phyloP scores from a whole-genome alignment of 1,140 invertebrate species.

The Metaphire vulgaris region DNA sequence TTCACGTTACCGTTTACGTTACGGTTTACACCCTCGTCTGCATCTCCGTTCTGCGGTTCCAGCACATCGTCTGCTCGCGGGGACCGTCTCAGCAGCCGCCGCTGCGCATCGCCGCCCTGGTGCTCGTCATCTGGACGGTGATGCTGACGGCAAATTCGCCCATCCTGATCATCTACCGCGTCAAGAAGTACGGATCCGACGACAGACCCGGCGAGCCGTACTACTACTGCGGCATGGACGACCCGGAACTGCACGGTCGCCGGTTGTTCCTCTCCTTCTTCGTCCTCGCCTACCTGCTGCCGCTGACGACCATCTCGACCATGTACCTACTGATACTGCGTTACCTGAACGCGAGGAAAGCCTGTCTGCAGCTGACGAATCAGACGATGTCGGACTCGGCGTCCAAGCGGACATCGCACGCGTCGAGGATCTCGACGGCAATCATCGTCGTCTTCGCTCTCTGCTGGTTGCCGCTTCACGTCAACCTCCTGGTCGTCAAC shows the following conservation, averaged over 20 bases:
- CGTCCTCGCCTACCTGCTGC: slow-evolving; percentile 23
- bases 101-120: background rate
- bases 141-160: slow-evolving; percentile 23
- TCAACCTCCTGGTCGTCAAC: slow-evolving; percentile 20
- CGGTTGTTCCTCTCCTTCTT: slow-evolving; percentile 26
- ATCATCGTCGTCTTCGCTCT: slow-evolving; percentile 26
- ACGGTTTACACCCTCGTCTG: slow-evolving; percentile 85
- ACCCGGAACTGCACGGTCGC: slow-evolving; percentile 9
- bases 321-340: slow-evolving; percentile 24
- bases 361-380: background rate
- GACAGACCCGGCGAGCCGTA: background rate
- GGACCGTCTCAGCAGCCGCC: background rate
- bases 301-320: slow-evolving; percentile 20
- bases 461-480: slow-evolving; percentile 28
- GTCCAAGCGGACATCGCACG: slow-evolving; percentile 42
- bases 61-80: slow-evolving; percentile 25
- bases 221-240: slow-evolving; percentile 26
- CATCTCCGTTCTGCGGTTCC: slow-evolving; percentile 61
- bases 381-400: background rate
- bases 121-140: slow-evolving; percentile 13
- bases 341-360: slow-evolving; percentile 4
- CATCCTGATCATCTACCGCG: slow-evolving; percentile 24
- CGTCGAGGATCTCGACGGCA: slow-evolving; percentile 58
- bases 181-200: slow-evolving; percentile 5
- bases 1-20: slow-evolving; percentile 72